These are phyloP conservation scores for Rallus limicola DNA, from an alignment of 2,113 vertebrate genomes.

Conservation along the genomic window DNA sequence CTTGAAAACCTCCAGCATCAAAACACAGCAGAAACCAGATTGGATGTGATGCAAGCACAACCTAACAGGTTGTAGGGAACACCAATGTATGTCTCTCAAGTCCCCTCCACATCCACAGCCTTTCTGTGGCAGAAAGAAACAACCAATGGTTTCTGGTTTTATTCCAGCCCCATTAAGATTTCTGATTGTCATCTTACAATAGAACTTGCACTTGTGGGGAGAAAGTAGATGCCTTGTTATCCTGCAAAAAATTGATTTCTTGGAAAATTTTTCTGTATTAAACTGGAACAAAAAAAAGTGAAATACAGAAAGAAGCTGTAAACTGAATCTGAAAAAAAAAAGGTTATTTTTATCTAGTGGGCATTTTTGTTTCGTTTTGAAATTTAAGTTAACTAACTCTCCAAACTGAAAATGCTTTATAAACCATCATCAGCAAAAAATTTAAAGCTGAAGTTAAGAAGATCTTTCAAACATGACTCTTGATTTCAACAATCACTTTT, in stretches of 20 bases:
- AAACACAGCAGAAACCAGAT: background rate
- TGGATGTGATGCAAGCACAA: background rate
- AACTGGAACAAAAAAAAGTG: background rate
- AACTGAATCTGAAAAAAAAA: background rate
- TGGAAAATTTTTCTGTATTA: background rate
- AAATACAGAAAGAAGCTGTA: background rate
- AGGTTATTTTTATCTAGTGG: background rate
- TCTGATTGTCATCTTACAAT: background rate
- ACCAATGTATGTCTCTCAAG: background rate
- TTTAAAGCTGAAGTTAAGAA: background rate
- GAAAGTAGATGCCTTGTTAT: background rate
- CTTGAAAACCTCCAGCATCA: background rate
- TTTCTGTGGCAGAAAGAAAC: background rate
- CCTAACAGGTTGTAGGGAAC: background rate
- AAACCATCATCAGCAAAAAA: background rate
- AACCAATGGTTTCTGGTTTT: background rate
- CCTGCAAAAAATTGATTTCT: background rate
- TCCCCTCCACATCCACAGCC: background rate
- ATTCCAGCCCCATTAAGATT: background rate
- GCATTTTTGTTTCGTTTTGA: background rate
- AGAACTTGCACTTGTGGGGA: background rate
- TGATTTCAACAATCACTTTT: background rate
- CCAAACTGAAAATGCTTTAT: background rate
- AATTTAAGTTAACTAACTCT: background rate
- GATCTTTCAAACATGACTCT: background rate